Conservation (phyloP, 2,797 vertebrate genomes). For the Cephalopachus bancanus region DNA sequence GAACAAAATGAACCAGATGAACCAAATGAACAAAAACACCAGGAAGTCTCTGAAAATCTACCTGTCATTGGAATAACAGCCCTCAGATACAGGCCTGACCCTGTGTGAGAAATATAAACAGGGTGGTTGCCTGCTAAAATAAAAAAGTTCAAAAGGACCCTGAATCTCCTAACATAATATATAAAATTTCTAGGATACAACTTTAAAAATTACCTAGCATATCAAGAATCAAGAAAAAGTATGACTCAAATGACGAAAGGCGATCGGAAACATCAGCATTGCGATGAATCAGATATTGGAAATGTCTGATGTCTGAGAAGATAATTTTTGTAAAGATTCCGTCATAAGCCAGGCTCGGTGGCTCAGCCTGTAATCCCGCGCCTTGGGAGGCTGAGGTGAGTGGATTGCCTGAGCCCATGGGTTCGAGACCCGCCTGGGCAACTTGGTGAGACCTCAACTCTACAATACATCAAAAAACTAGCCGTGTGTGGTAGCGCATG, state of each 20-base stretch:
- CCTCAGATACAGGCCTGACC: not conserved
- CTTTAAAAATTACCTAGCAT: slow-evolving; percentile 16
- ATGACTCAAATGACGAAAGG: slow-evolving; percentile 58
- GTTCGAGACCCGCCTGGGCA: too few relatives aligned
- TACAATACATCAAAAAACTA: too few relatives aligned
- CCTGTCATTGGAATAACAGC: not conserved
- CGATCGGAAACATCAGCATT: slow-evolving; percentile 10
- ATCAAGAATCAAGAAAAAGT: slow-evolving; percentile 58
- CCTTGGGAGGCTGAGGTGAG: too few relatives aligned
- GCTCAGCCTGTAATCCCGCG: too few relatives aligned
- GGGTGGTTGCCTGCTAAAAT: not conserved
- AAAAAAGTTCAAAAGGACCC: not conserved
- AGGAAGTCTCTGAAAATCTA: not conserved
- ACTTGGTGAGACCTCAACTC: too few relatives aligned
- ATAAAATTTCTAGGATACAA: slow-evolving; percentile 47
- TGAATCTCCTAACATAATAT: not conserved
- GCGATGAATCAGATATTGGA: slow-evolving; percentile 53
- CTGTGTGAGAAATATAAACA: not conserved
- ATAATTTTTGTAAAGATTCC: not conserved
- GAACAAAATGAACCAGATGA: not conserved
- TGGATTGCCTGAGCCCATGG: too few relatives aligned
- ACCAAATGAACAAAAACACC: not conserved
- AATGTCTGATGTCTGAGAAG: slow-evolving; percentile 50
- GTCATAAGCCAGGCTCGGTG: too few relatives aligned
- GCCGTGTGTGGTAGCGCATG: too few relatives aligned